Conservation (phyloP, 1,140 invertebrate species). For the Papilio polytes region DNA sequence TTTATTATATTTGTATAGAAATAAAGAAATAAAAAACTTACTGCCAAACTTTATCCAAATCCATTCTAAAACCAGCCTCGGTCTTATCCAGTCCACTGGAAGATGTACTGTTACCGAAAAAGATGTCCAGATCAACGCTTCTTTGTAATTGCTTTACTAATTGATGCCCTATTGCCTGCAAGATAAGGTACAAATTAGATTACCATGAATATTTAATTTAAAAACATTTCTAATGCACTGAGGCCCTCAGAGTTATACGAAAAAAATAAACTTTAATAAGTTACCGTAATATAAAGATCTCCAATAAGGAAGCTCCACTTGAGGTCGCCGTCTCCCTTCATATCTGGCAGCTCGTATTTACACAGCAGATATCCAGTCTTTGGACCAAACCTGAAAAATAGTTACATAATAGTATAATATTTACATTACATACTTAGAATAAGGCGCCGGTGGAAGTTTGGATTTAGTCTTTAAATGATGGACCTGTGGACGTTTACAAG, state of each 20-base stretch:
- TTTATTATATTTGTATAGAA: too few species aligned
- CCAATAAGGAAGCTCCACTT: constrained; percentile 79
- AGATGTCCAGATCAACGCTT: constrained; percentile 76
- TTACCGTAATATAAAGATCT: constrained; percentile 76
- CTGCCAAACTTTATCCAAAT: constrained; percentile 79
- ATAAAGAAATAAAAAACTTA: constrained; percentile 53
- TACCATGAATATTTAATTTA: background rate
- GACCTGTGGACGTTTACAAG: too few species aligned
- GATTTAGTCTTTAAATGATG: too few species aligned
- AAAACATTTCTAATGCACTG: too few species aligned
- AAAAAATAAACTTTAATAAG: too few species aligned
- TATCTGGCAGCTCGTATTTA: constrained; percentile 74
- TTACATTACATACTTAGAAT: too few species aligned
- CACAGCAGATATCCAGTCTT: constrained; percentile 77
- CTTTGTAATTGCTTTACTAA: constrained; percentile 61
- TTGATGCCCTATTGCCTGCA: constrained; percentile 73
- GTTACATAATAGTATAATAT: too few species aligned
- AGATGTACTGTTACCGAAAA: constrained; percentile 68
- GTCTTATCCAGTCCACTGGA: constrained; percentile 56
- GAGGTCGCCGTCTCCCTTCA: constrained; percentile 75
- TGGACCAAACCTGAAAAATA: constrained; percentile 69
- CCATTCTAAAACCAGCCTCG: constrained; percentile 76
- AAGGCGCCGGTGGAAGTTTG: too few species aligned
- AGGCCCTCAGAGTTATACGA: too few species aligned
- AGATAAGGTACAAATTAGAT: constrained; percentile 37